Percentiles rank a stretch among this genome's conserved stretches.
Evolutionary conservation across 2,797 vertebrate genomes (phyloP).

Genomic region (Falco novaeseelandiae): DNA sequence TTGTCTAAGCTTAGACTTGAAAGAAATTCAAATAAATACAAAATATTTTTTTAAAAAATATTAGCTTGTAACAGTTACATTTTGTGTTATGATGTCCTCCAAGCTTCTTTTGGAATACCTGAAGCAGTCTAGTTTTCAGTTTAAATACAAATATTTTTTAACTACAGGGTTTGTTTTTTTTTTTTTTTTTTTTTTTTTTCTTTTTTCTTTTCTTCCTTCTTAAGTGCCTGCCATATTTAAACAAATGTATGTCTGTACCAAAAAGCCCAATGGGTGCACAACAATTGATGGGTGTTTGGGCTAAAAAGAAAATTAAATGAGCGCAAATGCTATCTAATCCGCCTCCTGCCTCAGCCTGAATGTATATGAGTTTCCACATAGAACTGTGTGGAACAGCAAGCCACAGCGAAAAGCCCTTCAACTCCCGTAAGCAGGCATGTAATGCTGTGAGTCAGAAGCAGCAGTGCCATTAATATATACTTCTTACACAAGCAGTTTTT

Average conservation of each 20-base stretch:
- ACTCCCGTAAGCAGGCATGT: background rate
- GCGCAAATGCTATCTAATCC: background rate
- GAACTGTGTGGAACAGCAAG: background rate
- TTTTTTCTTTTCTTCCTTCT: background rate
- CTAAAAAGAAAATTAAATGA: background rate
- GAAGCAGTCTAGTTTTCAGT: background rate
- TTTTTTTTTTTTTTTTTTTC: fast-evolving
- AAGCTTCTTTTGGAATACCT: background rate
- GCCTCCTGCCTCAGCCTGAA: background rate
- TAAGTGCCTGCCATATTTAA: background rate
- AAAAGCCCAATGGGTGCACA: background rate
- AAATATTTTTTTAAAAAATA: background rate
- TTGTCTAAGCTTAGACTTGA: background rate
- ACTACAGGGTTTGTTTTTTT: fast-evolving
- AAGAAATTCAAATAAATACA: background rate
- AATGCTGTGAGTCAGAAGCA: background rate
- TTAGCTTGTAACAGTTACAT: background rate
- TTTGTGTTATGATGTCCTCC: background rate
- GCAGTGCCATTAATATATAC: background rate
- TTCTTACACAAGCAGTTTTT: background rate
- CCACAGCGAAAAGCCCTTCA: background rate
- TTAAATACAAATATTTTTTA: background rate
- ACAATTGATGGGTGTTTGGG: background rate
- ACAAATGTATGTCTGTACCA: background rate
- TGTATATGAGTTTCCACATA: background rate